Evolutionary conservation across 2,797 vertebrate genomes (phyloP).

Genomic region (Buphagus erythrorhynchus): DNA sequence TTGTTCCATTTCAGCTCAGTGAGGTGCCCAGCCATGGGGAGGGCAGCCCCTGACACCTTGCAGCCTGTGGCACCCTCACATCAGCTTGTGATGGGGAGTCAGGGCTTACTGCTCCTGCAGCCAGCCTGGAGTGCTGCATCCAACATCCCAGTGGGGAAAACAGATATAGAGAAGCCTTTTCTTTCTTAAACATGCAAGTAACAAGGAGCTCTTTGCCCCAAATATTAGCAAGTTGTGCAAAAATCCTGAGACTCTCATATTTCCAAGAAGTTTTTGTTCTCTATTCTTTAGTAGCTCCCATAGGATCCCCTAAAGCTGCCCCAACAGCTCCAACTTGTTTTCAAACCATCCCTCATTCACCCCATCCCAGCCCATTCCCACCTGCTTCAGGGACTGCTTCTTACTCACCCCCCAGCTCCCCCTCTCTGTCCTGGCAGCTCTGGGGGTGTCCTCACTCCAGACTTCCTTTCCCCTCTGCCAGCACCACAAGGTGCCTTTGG

Average conservation of each 20-base stretch:
- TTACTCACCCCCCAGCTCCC: background rate
- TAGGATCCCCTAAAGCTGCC: background rate
- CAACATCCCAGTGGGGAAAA: background rate
- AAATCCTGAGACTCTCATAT: background rate
- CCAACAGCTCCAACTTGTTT: background rate
- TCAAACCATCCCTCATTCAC: background rate
- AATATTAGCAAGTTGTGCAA: background rate
- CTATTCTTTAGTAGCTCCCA: background rate
- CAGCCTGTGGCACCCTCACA: background rate
- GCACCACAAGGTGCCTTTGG: background rate
- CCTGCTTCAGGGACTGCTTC: background rate
- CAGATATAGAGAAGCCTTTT: background rate
- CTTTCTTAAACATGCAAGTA: background rate
- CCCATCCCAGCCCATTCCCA: background rate
- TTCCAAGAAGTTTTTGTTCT: background rate
- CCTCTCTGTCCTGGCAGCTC: background rate
- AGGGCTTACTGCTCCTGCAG: background rate
- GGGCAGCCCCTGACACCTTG: background rate
- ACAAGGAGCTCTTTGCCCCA: background rate
- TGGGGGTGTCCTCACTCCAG: background rate
- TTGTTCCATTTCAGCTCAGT: background rate
- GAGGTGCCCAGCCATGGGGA: rapidly evolving
- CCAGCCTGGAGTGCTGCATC: background rate
- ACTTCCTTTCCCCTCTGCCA: background rate
- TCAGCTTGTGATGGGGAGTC: background rate